Percentiles rank a stretch among this genome's conserved stretches.
phyloP scores from a whole-genome alignment of 2,888 invertebrate species.

The Leptinotarsa rubiginosa region DNA sequence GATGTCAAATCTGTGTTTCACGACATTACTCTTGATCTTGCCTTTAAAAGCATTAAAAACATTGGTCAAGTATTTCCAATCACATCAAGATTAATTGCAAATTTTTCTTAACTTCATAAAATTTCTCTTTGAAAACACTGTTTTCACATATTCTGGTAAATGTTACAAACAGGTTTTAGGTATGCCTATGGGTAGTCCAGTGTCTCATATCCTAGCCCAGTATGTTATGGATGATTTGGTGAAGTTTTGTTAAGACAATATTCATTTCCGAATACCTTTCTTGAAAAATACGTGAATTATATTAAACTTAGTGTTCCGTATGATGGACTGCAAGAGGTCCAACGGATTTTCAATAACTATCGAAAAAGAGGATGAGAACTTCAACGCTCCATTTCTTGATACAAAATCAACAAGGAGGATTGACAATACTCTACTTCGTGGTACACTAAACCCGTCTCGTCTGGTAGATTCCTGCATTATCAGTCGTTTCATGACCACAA shows the following conservation, averaged over 20 bases:
- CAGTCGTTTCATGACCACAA: not conserved
- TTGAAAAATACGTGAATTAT: conserved; percentile 38
- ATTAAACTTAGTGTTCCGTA: conserved; percentile 21
- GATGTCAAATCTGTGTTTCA: not conserved
- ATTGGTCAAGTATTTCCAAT: not conserved
- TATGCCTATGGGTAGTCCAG: conserved; percentile 33
- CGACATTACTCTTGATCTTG: not conserved
- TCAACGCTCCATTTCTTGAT: conserved; percentile 37
- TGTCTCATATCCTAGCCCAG: conserved; percentile 35
- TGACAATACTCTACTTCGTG: conserved; percentile 33
- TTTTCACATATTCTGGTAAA: not conserved
- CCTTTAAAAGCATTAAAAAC: not conserved
- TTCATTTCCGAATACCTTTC: conserved; percentile 31
- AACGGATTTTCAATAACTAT: conserved; percentile 21
- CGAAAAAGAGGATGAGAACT: conserved; percentile 8
- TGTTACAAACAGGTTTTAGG: conserved; percentile 34
- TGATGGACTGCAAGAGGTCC: not conserved
- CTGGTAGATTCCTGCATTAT: conserved; percentile 29
- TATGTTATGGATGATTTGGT: conserved; percentile 40
- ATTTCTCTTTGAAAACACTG: not conserved
- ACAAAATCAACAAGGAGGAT: conserved; percentile 36
- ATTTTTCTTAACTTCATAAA: not conserved
- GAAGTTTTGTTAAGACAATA: conserved; percentile 20
- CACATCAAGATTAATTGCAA: not conserved
- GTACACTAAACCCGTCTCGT: conserved; percentile 39